A percentile compares a stretch with the other conserved stretches of the same genome.
Conservation (phyloP, 2,113 vertebrate genomes). For the Rallus limicola region DNA sequence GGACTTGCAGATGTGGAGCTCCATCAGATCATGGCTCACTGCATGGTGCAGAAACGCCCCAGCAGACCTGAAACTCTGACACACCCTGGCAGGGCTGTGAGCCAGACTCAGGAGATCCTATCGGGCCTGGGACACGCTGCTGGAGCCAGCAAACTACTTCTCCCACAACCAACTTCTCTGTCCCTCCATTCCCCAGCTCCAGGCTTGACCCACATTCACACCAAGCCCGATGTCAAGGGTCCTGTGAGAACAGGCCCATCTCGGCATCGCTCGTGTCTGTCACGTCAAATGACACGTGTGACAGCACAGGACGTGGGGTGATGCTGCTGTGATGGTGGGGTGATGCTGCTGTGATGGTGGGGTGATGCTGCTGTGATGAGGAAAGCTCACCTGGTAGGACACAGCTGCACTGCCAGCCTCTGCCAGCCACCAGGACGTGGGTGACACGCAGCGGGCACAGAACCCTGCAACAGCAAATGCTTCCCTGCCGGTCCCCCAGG, state of each 20-base stretch:
- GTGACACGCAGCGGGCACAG: too few relatives aligned
- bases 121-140: not conserved
- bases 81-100: not conserved
- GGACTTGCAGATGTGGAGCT: not conserved
- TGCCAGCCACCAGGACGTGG: too few relatives aligned
- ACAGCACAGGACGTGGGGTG: not conserved
- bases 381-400: too few relatives aligned
- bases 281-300: not conserved
- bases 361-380: too few relatives aligned
- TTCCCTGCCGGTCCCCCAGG: too few relatives aligned
- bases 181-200: not conserved
- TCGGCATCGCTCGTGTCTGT: not conserved
- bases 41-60: not conserved
- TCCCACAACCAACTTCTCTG: not conserved
- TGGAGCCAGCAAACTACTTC: not conserved
- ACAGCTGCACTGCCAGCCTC: too few relatives aligned
- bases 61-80: not conserved
- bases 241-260: not conserved
- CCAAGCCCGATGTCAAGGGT: not conserved
- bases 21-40: conserved; percentile 6
- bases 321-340: too few relatives aligned
- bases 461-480: too few relatives aligned
- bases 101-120: not conserved
- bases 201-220: not conserved
- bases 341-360: too few relatives aligned